Percentiles rank a stretch among this genome's conserved stretches.
Conservation (phyloP, 2,888 invertebrate genomes). For the Mycogona germanica region DNA sequence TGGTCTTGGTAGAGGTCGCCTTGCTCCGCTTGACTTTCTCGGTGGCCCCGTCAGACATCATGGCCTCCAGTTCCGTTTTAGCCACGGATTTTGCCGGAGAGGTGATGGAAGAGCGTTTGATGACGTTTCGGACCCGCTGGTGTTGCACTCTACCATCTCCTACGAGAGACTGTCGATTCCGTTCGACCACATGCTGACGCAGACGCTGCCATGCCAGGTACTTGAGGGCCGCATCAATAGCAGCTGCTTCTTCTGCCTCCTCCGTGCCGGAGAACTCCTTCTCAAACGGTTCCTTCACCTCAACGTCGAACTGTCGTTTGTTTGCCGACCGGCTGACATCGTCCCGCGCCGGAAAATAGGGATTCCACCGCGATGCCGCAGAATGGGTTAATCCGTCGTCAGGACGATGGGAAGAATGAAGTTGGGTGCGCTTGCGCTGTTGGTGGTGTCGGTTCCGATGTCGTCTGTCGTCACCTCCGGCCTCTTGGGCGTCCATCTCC, state of each 20-base stretch:
- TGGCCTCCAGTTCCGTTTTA: constrained; percentile 10
- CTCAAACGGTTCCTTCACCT: too few relatives aligned
- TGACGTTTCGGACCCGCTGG: background rate
- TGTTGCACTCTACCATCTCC: constrained; percentile 7
- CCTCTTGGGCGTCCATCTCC: background rate
- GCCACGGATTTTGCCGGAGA: background rate
- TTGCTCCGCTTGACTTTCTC: background rate
- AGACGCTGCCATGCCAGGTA: constrained; percentile 10
- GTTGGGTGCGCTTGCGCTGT: background rate
- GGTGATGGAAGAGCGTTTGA: background rate
- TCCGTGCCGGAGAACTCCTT: constrained; percentile 1
- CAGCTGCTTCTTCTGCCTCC: background rate
- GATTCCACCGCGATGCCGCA: constrained; percentile 12
- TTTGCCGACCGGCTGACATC: too few relatives aligned
- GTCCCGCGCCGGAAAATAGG: constrained; percentile 4
- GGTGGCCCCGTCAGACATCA: constrained; percentile 3
- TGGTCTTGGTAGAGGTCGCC: too few relatives aligned
- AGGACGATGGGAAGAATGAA: too few relatives aligned
- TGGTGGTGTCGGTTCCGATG: background rate
- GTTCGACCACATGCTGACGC: constrained; percentile 8
- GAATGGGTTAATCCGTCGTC: too few relatives aligned
- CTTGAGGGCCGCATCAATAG: constrained; percentile 8
- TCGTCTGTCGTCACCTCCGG: background rate
- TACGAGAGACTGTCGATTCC: background rate
- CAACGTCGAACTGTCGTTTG: too few relatives aligned